Evolutionary conservation across 30 jellyfish, hydroid and myxozoan genomes (phyloP).

Genomic region (Rhopilema esculentum): DNA sequence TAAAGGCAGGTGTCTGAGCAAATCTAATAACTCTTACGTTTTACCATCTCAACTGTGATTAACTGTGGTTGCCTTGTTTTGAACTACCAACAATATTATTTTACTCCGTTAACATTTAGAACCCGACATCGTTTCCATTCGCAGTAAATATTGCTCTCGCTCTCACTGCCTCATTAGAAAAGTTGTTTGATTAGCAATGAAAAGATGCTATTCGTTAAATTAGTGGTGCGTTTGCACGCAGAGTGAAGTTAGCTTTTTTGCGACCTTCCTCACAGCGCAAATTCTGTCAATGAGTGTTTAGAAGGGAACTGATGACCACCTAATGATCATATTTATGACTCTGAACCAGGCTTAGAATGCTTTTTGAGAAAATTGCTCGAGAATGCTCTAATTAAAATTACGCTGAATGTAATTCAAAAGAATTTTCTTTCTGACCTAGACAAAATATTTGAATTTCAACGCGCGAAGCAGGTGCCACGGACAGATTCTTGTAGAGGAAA

Average conservation of each 20-base stretch:
- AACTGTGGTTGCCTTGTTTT: too few relatives aligned
- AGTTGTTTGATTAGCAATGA: not conserved
- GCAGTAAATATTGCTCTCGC: not conserved
- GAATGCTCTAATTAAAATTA: not conserved
- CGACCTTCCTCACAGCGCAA: not conserved
- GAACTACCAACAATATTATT: too few relatives aligned
- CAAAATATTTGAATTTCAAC: constrained; percentile 9
- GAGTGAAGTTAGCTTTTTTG: not conserved
- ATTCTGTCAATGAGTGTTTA: not conserved
- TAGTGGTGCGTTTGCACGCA: not conserved
- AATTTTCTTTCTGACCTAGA: constrained; percentile 20
- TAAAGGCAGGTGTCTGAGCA: too few relatives aligned
- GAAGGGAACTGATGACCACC: not conserved
- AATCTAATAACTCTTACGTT: too few relatives aligned
- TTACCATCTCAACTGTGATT: too few relatives aligned
- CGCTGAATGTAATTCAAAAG: not conserved
- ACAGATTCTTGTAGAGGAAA: not conserved
- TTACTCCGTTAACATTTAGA: too few relatives aligned
- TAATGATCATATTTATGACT: not conserved
- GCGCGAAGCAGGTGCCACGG: constrained; percentile 32
- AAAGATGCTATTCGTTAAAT: not conserved
- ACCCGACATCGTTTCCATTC: not conserved
- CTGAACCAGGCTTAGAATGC: not conserved
- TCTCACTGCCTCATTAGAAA: not conserved
- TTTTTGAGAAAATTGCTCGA: not conserved